Evolutionary conservation across 2,797 vertebrate genomes (phyloP).

Genomic region (Peromyscus eremicus): DNA sequence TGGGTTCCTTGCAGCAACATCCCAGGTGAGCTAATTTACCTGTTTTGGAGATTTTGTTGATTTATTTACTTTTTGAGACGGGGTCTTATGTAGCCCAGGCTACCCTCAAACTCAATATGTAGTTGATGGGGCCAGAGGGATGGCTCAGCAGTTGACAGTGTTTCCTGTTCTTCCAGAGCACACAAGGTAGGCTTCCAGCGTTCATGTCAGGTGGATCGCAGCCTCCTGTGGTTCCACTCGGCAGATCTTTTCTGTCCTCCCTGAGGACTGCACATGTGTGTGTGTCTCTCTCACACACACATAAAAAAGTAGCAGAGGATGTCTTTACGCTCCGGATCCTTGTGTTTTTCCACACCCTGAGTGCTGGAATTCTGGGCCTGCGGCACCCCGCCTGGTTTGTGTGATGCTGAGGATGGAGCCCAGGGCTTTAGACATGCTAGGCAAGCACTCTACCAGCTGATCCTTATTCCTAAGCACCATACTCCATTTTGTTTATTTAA

Average conservation of each 20-base stretch:
- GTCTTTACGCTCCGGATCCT: not conserved
- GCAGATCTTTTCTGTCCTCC: not conserved
- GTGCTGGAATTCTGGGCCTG: not conserved
- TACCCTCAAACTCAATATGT: not conserved
- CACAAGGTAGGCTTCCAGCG: not conserved
- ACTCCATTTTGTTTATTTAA: not conserved
- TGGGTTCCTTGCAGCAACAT: conserved; percentile 70
- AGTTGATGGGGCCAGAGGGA: not conserved
- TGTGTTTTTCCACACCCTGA: not conserved
- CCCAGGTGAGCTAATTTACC: conserved; percentile 72
- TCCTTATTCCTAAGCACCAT: not conserved
- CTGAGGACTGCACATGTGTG: not conserved
- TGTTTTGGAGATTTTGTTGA: not conserved
- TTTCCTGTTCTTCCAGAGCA: not conserved
- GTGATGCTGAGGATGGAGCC: too few relatives aligned
- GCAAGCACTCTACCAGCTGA: not conserved
- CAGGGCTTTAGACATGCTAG: not conserved
- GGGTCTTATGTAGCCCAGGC: not conserved
- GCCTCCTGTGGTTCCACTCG: not conserved
- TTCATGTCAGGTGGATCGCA: not conserved
- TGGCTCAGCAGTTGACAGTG: not conserved
- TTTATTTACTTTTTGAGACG: not conserved
- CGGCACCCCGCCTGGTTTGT: not conserved
- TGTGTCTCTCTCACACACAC: not conserved
- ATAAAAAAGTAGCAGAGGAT: not conserved